These are phyloP conservation scores for Epinotia nisella DNA, from an alignment of 2,888 invertebrate genomes.

Conservation along the genomic window DNA sequence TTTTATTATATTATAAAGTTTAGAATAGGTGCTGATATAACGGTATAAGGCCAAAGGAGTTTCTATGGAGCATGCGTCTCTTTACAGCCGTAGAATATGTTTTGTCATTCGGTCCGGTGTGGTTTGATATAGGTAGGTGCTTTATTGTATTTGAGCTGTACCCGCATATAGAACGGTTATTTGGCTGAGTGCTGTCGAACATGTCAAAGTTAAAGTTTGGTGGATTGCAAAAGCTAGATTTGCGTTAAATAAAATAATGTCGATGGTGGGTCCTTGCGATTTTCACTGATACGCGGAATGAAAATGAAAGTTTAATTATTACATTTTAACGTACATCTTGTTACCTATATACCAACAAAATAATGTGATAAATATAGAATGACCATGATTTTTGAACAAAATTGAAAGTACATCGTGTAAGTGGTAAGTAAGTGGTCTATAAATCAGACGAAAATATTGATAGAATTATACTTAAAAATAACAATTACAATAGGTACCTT, in stretches of 20 bases:
- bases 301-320: no score
- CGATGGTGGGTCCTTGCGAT: not conserved
- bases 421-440: no score
- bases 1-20: slow-evolving; percentile 42
- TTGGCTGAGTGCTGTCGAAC: not conserved
- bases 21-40: slow-evolving; percentile 41
- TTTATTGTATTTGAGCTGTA: not conserved
- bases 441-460: not conserved
- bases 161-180: slow-evolving; percentile 4
- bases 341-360: not conserved
- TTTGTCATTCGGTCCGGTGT: slow-evolving; percentile 1
- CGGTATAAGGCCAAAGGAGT: slow-evolving; percentile 22
- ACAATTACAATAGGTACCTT: no score
- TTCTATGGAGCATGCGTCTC: not conserved
- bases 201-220: not conserved
- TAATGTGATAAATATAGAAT: not conserved
- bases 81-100: not conserved
- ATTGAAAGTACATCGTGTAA: no score
- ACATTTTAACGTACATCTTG: no score
- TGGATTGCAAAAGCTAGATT: not conserved
- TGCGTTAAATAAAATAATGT: not conserved
- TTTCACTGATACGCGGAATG: no score
- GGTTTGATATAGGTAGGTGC: slow-evolving; percentile 17
- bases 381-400: not conserved
- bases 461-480: not conserved